A percentile compares a stretch with the other conserved stretches of the same genome.
These are phyloP conservation scores for Vanessa cardui DNA, from an alignment of 2,888 invertebrate species.

Conservation along the genomic window DNA sequence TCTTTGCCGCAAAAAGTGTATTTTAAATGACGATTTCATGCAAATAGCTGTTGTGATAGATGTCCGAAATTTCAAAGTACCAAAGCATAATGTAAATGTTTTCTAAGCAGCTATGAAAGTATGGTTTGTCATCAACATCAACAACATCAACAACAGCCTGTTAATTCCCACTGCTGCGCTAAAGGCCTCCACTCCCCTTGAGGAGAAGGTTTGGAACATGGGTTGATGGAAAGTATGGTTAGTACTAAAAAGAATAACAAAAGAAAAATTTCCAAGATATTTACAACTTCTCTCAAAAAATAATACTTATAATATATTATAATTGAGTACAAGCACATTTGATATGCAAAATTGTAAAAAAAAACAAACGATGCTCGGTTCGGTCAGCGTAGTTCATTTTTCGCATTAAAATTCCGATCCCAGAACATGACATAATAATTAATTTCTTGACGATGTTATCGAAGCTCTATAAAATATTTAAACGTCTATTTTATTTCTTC, in stretches of 20 bases:
- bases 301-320: not conserved
- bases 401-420: slow-evolving; percentile 23
- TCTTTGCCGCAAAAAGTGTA: slow-evolving; percentile 43
- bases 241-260: not conserved
- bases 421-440: slow-evolving; percentile 28
- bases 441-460: slow-evolving; percentile 18
- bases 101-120: not conserved
- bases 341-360: not conserved
- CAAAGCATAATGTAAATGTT: not conserved
- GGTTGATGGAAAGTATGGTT: not conserved
- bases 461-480: not conserved
- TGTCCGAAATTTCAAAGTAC: slow-evolving; percentile 16
- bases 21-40: slow-evolving; percentile 42
- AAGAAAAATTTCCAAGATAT: too few species aligned
- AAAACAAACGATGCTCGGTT: slow-evolving; percentile 1
- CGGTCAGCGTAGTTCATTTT: slow-evolving; percentile 17
- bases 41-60: slow-evolving; percentile 37
- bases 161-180: too few species aligned
- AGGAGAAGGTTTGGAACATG: too few species aligned
- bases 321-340: not conserved
- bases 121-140: not conserved
- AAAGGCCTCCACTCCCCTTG: too few species aligned
- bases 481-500: not conserved
- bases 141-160: too few species aligned
- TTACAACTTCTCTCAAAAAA: not conserved